These are phyloP conservation scores for Pyralis farinalis DNA, from an alignment of 2,888 invertebrate genomes.

Conservation along the genomic window DNA sequence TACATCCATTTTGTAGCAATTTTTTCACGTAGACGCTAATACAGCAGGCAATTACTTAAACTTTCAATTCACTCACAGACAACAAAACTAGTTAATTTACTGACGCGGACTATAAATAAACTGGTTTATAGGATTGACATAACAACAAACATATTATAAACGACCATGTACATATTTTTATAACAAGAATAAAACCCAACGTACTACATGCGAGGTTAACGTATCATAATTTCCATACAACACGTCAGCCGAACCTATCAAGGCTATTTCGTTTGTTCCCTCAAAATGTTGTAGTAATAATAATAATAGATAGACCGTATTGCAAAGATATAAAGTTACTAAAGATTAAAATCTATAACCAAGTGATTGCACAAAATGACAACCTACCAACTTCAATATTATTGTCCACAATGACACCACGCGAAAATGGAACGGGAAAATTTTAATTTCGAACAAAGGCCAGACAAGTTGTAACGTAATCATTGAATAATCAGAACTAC, in stretches of 20 bases:
- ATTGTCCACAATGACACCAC: background rate
- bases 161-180: constrained; percentile 2
- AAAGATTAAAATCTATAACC: background rate
- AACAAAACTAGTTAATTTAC: no score
- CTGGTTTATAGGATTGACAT: background rate
- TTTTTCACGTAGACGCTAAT: no score
- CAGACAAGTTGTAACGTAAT: background rate
- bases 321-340: background rate
- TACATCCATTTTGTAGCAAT: no score
- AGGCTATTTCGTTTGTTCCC: background rate
- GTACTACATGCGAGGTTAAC: constrained; percentile 21
- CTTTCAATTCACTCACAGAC: no score
- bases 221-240: constrained; percentile 36
- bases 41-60: no score
- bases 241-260: constrained; percentile 14
- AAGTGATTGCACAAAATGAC: background rate
- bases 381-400: background rate
- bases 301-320: background rate
- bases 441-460: constrained; percentile 27
- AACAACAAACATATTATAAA: constrained; percentile 1
- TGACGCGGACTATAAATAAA: no score
- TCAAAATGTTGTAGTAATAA: background rate
- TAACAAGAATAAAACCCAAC: background rate
- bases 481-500: no score
- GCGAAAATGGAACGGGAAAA: constrained; percentile 10